phyloP scores from a whole-genome alignment of 2,888 invertebrate genomes.

The Agrenia bidenticulata region DNA sequence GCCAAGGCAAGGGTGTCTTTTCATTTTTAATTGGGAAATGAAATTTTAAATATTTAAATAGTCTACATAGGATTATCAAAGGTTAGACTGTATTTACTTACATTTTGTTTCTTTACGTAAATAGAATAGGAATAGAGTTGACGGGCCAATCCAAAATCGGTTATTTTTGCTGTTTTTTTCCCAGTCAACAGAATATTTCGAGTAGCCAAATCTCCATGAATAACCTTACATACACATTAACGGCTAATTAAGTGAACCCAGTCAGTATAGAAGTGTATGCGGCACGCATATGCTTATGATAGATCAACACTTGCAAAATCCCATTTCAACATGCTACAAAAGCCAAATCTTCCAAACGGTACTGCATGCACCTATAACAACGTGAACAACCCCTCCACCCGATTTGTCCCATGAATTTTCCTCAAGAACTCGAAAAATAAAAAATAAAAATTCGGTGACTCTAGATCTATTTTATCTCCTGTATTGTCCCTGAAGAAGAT shows the following conservation, averaged over 20 bases:
- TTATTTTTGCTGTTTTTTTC: conserved; percentile 29
- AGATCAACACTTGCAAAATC: too few relatives aligned
- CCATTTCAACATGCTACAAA: too few relatives aligned
- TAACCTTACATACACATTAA: not conserved
- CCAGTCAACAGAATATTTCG: conserved; percentile 30
- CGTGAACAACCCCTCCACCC: too few relatives aligned
- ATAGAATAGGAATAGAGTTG: conserved; percentile 37
- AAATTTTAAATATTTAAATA: not conserved
- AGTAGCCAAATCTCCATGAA: conserved; percentile 8
- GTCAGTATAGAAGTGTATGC: not conserved
- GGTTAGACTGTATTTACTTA: conserved; percentile 8
- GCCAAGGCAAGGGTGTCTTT: conserved; percentile 37
- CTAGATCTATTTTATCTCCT: too few relatives aligned
- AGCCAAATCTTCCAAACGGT: too few relatives aligned
- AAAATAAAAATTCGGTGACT: too few relatives aligned
- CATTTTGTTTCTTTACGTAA: conserved; percentile 38
- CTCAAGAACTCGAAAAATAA: too few relatives aligned
- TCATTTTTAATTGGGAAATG: too few relatives aligned
- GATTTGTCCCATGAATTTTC: too few relatives aligned
- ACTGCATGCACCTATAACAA: too few relatives aligned
- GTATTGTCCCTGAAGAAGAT: too few relatives aligned
- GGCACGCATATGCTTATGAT: not conserved
- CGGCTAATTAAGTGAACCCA: not conserved
- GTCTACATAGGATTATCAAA: not conserved
- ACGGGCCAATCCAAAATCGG: conserved; percentile 33